Evolutionary conservation across 2,888 invertebrate genomes (phyloP).

Genomic region (Chouioia cunea): DNA sequence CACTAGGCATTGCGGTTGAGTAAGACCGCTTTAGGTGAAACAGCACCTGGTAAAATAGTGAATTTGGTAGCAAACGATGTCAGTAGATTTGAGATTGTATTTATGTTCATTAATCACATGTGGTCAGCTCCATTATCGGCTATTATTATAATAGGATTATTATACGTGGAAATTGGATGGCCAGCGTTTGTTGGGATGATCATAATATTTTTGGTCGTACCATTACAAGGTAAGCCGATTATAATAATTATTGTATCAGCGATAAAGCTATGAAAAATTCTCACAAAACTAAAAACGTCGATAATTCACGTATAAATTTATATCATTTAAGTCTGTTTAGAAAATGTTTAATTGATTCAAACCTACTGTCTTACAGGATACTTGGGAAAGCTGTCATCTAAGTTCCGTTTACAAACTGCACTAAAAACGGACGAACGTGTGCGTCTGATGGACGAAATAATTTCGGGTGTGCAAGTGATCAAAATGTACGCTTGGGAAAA

Average conservation of each 20-base stretch:
- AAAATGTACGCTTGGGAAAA: constrained; percentile 87
- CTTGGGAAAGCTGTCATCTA: constrained; percentile 65
- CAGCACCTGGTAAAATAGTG: constrained; percentile 74
- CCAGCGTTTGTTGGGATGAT: constrained; percentile 87
- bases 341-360: too few relatives aligned
- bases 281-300: too few relatives aligned
- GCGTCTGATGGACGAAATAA: constrained; percentile 83
- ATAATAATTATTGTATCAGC: neutral
- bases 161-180: constrained; percentile 78
- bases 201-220: constrained; percentile 86
- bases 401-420: constrained; percentile 72
- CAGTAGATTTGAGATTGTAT: constrained; percentile 90
- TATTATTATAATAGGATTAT: constrained; percentile 80
- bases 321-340: too few relatives aligned
- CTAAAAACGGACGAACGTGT: constrained; percentile 80
- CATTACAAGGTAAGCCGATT: constrained; percentile 79
- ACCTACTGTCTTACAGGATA: constrained; percentile 57
- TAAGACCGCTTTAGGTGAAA: constrained; percentile 79
- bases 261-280: too few relatives aligned
- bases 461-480: constrained; percentile 80
- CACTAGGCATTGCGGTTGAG: constrained; percentile 52
- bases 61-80: constrained; percentile 87
- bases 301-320: too few relatives aligned
- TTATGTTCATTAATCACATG: constrained; percentile 90
- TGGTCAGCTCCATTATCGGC: constrained; percentile 86